These are phyloP conservation scores for Sturnus vulgaris DNA, from an alignment of 2,113 vertebrate species.

Conservation along the genomic window DNA sequence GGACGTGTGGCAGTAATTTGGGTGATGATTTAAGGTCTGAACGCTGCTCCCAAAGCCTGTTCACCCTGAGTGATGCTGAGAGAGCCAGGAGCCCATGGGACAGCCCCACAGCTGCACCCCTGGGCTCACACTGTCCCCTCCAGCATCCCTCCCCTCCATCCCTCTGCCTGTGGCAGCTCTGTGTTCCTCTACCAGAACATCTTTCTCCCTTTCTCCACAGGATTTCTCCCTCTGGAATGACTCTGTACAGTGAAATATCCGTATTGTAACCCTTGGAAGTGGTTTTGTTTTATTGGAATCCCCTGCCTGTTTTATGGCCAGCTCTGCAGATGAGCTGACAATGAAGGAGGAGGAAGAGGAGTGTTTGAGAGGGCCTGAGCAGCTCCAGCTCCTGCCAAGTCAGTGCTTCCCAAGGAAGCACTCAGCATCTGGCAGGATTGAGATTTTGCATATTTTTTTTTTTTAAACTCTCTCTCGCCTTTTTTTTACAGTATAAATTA, in stretches of 20 bases:
- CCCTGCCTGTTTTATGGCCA: neutral
- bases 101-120: neutral
- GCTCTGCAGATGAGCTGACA: neutral
- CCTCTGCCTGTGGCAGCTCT: neutral
- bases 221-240: neutral
- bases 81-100: neutral
- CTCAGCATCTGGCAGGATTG: constrained; percentile 25
- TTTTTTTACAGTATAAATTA: neutral
- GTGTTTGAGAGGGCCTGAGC: neutral
- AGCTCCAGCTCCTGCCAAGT: neutral
- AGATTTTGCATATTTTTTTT: neutral
- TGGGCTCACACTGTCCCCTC: neutral
- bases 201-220: neutral
- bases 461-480: neutral
- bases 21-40: neutral
- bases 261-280: neutral
- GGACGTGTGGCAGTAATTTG: neutral
- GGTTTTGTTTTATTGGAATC: neutral
- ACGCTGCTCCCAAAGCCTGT: neutral
- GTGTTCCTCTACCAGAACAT: neutral
- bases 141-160: neutral
- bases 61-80: neutral
- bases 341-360: neutral
- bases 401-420: neutral
- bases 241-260: neutral